Evolutionary conservation across 1,140 invertebrate species (phyloP), one percentile per base, ranked within the genome.

Genomic region (Zaprionus vittiger): DNA sequence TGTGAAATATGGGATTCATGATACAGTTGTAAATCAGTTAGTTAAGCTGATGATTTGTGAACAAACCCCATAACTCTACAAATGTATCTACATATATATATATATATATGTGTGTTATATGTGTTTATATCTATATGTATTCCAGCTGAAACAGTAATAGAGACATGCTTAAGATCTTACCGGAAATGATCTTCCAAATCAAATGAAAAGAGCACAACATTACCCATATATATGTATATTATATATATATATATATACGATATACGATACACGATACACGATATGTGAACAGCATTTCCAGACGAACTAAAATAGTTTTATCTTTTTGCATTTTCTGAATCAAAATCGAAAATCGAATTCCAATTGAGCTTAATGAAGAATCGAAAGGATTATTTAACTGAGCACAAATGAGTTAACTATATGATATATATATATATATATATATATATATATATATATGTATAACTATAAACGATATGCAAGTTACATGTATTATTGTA

Each of bases 401-500:
- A 56, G 26, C 22, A 56, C 26, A 56, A 56, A 24, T 56, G 26
- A n/a, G 26, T 56, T 56, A 31, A 56, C 54, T 28, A 28, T 56
- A 56, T 26, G 15, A 56, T 26, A 55, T 34, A 59, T 34, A 59
- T 55, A 34, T 44, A 70, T 20, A 20, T 12, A 59, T 55, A 34
- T 44, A 70, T 20, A 20, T 12, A 52, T 60, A 57, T 31, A 31
- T 26, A n/a, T 34, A 59, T 34, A 59, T 55, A 34, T 44, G 63
- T 20, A 11, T 22, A 52, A 34, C 37, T 70, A 63, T 70, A 55
- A 34, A 34, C 31, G 31, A 56, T 62, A 54, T 24, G 49, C 15
- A 66, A 60, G 31, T 47, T 60, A 60, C 17, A 62, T 64, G 14
- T 55, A 34, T 73, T 37, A 44, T 54, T 59, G 56, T 64, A 63